phyloP scores from a whole-genome alignment of 2,113 vertebrate genomes.

The Apaloderma vittatum region DNA sequence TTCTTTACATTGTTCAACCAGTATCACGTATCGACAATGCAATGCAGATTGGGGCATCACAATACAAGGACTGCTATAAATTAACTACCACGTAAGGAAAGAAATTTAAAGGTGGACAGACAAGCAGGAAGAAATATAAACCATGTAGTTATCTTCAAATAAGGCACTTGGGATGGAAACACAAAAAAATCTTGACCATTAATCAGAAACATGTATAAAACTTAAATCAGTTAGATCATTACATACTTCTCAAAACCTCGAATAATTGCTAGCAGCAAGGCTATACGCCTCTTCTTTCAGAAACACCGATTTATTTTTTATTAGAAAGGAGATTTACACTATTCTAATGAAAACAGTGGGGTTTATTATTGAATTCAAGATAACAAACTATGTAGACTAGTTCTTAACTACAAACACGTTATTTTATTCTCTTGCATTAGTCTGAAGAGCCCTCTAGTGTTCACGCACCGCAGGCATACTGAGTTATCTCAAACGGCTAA shows the following conservation, averaged over 20 bases:
- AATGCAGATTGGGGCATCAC: neutral
- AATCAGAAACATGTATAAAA: constrained; percentile 55
- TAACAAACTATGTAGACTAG: neutral
- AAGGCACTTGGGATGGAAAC: neutral
- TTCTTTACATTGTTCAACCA: too few relatives aligned
- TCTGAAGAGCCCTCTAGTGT: constrained; percentile 78
- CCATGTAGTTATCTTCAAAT: neutral
- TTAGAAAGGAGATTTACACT: neutral
- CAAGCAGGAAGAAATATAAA: neutral
- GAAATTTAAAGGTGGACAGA: neutral
- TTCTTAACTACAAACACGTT: neutral
- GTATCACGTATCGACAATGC: neutral
- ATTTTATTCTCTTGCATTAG: neutral
- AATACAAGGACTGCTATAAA: neutral
- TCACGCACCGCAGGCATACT: neutral
- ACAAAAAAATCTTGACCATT: constrained; percentile 44
- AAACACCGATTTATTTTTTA: neutral
- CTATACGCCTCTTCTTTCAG: neutral
- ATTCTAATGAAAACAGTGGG: neutral
- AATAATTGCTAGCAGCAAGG: neutral
- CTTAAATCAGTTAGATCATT: neutral
- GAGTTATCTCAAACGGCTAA: neutral
- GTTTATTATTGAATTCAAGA: neutral
- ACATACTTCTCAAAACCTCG: neutral
- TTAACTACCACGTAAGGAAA: neutral